Evolutionary conservation across 2,113 vertebrate genomes (phyloP), one percentile per base, ranked within the genome.

Genomic region (Rhadina sibilatrix): DNA sequence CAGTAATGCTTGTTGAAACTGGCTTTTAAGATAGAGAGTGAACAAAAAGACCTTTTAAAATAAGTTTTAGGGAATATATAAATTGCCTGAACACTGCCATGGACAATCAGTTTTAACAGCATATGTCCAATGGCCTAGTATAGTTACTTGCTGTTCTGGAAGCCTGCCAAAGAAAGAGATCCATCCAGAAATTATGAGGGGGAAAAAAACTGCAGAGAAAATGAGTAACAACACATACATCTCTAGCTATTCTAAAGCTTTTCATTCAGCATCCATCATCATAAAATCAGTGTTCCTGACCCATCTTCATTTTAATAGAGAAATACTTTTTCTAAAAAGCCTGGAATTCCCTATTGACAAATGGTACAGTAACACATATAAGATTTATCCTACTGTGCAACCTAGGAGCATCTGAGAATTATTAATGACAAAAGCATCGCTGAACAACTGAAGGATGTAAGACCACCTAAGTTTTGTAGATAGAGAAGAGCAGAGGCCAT

Each of bases 11-110:
- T 91, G 61, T 85, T 89, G 42, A 84, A 91, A 87, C 83, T 68
- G 65, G 65, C 63, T 95, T 91, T 94, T 79, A 89, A 66, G 85
- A 81, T 9, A 74, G 78, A 85, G 64, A 33, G 38, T 38, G 78
- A 93, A 93, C 71, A 94, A 94, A 89, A 89, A 89, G 56, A 69
- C 46, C 71, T 81, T 93, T 93, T 66, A 91, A 85, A 96, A 52
- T 68, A 95, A 91, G 81, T 93, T 92, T 89, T 60, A 74, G 12
- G n/a, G 75, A 96, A 83, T 54, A 61, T 42, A 96, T 86, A 87
- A 91, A 66, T 91, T 95, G 85, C 53, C 46, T 82, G 80, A 81
- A 89, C 59, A n/a, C 47, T 69, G 69, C 47, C 79, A 93, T 12
- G 13, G 95, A 92, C 60, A 92, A 90, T 95, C 46, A 47, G 66